Evolutionary conservation across 2,113 vertebrate species (phyloP).

Genomic region (Xerus inauris): DNA sequence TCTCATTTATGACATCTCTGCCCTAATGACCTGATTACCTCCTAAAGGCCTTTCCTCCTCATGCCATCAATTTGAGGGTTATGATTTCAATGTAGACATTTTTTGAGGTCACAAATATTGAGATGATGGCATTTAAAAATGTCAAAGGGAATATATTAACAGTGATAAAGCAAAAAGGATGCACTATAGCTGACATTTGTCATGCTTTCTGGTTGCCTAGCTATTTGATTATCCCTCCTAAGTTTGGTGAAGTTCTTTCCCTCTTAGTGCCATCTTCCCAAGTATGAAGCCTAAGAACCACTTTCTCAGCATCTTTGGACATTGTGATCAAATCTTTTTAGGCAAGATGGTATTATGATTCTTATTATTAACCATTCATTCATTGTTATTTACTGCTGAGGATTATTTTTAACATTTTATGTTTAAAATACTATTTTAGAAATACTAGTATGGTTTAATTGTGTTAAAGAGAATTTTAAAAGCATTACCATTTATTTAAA

Average conservation of each 20-base stretch:
- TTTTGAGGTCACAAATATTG: not conserved
- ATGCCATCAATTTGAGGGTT: not conserved
- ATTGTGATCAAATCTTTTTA: not conserved
- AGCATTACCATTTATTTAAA: not conserved
- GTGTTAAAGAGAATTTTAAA: not conserved
- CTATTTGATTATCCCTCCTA: not conserved
- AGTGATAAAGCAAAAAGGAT: not conserved
- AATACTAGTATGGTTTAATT: not conserved
- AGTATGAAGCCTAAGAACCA: not conserved
- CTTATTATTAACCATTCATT: constrained; percentile 8
- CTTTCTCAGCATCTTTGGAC: not conserved
- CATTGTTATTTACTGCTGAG: not conserved
- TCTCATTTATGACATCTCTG: not conserved
- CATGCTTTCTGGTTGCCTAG: not conserved
- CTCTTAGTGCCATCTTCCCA: not conserved
- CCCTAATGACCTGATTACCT: not conserved
- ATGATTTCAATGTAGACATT: not conserved
- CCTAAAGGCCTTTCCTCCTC: not conserved
- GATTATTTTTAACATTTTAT: not conserved
- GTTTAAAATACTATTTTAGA: not conserved
- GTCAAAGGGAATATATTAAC: not conserved
- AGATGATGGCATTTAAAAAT: not conserved
- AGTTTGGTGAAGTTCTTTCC: not conserved
- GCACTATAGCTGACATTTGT: not conserved
- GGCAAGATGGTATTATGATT: not conserved